Base-by-base conservation (phyloP, 2,888 invertebrate species). In the Dicyrtomina minuta region DNA sequence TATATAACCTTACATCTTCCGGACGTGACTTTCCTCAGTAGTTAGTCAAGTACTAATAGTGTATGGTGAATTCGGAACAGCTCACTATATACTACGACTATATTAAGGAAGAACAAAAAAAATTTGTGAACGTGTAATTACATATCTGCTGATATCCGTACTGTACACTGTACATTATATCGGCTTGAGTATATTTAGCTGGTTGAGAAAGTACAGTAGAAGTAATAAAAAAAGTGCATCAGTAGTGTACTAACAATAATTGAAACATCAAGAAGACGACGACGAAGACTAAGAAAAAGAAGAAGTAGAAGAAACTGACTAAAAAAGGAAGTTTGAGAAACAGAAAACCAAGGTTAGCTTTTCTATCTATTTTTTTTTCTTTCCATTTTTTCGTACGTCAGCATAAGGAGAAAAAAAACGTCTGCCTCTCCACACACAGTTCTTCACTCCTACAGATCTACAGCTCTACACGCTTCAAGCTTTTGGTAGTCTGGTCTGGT, bases 341-440 rank as follows among this genome's bases (percentile, higher is more conserved):
- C 26, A 46, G 12, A 12, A 61, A 53, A 15, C 53, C 64, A 55
- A 65, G 64, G 64, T 65, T 65, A 65, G 64, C 55, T 65, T 65
- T 53, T 65, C 41, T 53, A 12, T 59, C 8, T 59, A 39, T 26
- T 61, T 44, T 61, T 17, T 59, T 3, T 59, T 22, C n/a, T 41
- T 10, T 55, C 20, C 17, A 27, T 27, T n/a, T 56, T 33, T 41
- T 59, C n/a, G 13, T 58, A 33, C 10, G 15, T 20, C 5, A 26
- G 33, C 17, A 41, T 58, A 58, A n/a, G 13, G 8, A 44, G 44
- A 44, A 1, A 8, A 27, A n/a, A n/a, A n/a, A n/a, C n/a, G n/a
- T n/a, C n/a, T n/a, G n/a, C n/a, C n/a, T n/a, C n/a, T n/a, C n/a
- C n/a, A n/a, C n/a, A n/a, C n/a, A n/a, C n/a, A n/a, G n/a, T n/a